A percentile compares a stretch with the other conserved stretches of the same genome.
Evolutionary conservation across 1,140 invertebrate species (phyloP).

Genomic region (Trichomalopsis sarcophagae): DNA sequence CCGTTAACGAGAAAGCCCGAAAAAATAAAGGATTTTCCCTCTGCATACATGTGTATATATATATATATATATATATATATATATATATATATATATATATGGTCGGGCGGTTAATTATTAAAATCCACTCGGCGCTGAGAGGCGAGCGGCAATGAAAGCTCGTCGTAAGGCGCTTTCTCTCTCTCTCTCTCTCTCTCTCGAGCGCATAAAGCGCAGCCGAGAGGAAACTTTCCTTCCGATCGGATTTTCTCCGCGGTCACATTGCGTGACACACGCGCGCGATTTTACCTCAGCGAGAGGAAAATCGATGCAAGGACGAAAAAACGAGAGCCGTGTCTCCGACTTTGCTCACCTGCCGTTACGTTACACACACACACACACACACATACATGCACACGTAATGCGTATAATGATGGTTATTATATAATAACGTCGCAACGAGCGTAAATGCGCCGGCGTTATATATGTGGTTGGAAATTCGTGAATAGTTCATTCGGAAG

Average conservation of each 20-base stretch:
- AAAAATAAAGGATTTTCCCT: background rate
- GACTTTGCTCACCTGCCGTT: no score
- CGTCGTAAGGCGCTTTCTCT: no score
- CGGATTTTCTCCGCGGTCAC: background rate
- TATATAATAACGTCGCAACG: no score
- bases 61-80: no score
- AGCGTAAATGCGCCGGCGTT: no score
- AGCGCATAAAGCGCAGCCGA: background rate
- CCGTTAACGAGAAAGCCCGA: background rate
- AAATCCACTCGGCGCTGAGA: background rate
- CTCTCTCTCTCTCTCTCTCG: no score
- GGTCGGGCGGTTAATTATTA: background rate
- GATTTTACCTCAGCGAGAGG: background rate
- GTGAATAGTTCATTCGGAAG: background rate
- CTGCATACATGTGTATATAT: no score
- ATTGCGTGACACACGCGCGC: constrained; percentile 9
- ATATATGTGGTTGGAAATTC: background rate
- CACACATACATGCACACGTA: background rate
- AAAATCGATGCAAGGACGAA: constrained; percentile 17
- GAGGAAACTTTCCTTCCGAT: background rate
- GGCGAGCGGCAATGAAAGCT: no score
- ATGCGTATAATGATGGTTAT: no score
- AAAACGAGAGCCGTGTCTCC: background rate
- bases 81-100: no score
- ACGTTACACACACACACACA: no score